Evolutionary conservation across 2,888 invertebrate species (phyloP).

Genomic region (Netelia melanura): DNA sequence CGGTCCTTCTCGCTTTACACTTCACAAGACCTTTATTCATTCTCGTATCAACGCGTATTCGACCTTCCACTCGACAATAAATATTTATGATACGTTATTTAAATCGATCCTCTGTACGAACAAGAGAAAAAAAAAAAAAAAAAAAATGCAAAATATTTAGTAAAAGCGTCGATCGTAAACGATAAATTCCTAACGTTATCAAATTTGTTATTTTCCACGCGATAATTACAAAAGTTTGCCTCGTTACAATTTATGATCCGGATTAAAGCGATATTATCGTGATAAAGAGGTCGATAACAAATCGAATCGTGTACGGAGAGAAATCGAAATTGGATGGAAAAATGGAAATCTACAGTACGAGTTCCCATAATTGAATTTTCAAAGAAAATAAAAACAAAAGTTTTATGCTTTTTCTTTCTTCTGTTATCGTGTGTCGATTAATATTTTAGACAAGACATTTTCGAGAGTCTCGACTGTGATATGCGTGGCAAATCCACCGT

Average conservation of each 20-base stretch:
- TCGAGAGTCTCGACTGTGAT: constrained; percentile 2
- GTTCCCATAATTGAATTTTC: too few relatives aligned
- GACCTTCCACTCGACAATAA: constrained; percentile 14
- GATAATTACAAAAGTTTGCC: too few relatives aligned
- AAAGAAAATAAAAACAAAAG: background rate
- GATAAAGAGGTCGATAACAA: background rate
- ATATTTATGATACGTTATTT: constrained; percentile 2
- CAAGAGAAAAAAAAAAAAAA: background rate
- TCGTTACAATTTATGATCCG: background rate
- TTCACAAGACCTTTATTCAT: constrained; percentile 12
- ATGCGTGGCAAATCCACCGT: background rate
- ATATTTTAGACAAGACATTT: constrained; percentile 30
- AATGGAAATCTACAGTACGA: too few relatives aligned
- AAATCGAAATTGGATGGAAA: too few relatives aligned
- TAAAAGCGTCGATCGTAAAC: background rate
- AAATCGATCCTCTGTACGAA: background rate
- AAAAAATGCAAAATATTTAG: background rate
- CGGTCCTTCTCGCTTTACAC: background rate
- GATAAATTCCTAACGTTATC: background rate
- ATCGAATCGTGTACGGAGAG: too few relatives aligned
- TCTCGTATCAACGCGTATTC: constrained; percentile 10
- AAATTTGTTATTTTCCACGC: too few relatives aligned
- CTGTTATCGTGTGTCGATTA: background rate
- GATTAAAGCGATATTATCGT: background rate
- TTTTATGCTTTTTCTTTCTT: too few relatives aligned